A percentile compares a stretch with the other conserved stretches of the same genome.
Conservation (phyloP, 2,888 invertebrate genomes). For the Phytoseiulus persimilis region DNA sequence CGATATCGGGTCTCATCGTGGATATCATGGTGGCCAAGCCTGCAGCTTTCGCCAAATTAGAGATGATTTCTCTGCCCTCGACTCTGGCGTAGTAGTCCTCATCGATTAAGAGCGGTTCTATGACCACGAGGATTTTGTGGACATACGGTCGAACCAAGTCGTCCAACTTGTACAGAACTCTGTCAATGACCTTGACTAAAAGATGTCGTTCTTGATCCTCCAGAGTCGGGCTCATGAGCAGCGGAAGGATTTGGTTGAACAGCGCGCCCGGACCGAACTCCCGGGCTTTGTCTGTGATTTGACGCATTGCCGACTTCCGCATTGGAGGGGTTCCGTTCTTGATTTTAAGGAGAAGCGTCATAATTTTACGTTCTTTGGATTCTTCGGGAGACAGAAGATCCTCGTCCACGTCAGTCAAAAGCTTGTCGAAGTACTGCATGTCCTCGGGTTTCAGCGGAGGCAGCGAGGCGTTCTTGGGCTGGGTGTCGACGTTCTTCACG, state of each 20-base stretch:
- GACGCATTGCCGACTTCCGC: conserved; percentile 92
- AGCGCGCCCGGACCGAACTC: conserved; percentile 97
- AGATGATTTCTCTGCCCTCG: conserved; percentile 97
- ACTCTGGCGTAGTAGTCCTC: conserved; percentile 99
- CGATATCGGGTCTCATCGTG: conserved; percentile 99
- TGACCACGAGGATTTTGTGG: conserved; percentile 71
- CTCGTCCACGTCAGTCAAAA: conserved; percentile 93
- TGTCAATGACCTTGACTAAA: conserved; percentile 95
- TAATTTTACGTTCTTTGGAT: conserved; percentile 95
- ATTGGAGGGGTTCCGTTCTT: conserved; percentile 99
- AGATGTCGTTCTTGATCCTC: conserved; percentile 99
- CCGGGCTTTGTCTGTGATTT: conserved; percentile 96
- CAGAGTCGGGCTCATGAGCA: conserved; percentile 98
- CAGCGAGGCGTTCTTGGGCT: conserved; percentile 86
- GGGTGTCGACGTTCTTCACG: conserved; percentile 85
- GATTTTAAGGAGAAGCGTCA: conserved; percentile 94
- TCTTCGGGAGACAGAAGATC: conserved; percentile 89
- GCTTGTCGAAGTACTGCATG: conserved; percentile 98
- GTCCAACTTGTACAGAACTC: conserved; percentile 94
- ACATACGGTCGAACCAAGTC: conserved; percentile 98
- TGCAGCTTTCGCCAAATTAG: conserved; percentile 96
- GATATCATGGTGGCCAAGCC: conserved; percentile 99
- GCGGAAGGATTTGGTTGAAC: conserved; percentile 95
- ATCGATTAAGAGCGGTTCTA: conserved; percentile 94
- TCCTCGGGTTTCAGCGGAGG: conserved; percentile 99